These are phyloP conservation scores for Ceratitis capitata DNA, from an alignment of 1,140 invertebrate species.

Conservation along the genomic window DNA sequence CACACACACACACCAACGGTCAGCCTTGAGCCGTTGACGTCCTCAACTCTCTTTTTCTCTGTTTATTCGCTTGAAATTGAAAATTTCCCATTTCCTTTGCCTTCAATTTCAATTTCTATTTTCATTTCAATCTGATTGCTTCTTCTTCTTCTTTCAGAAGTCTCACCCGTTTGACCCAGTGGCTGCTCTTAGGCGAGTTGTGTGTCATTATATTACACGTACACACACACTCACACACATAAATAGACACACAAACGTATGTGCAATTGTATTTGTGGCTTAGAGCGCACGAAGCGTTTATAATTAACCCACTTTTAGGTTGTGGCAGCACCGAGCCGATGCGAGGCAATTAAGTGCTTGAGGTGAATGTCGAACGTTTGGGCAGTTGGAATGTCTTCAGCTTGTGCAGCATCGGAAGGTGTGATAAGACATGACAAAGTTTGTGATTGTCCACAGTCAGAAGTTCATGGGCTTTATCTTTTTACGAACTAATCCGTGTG, in stretches of 20 bases:
- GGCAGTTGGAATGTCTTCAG: too few relatives aligned
- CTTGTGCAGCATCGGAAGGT: too few relatives aligned
- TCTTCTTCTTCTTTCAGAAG: neutral
- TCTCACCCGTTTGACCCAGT: neutral
- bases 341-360: neutral
- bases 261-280: neutral
- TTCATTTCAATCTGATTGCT: neutral
- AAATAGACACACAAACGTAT: too few relatives aligned
- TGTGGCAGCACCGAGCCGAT: neutral
- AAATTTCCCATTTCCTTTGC: conserved; percentile 27
- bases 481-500: too few relatives aligned
- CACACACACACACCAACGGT: neutral
- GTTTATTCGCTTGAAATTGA: neutral
- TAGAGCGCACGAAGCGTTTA: neutral
- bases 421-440: too few relatives aligned
- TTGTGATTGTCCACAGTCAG: too few relatives aligned
- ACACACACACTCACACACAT: too few relatives aligned
- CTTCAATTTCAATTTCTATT: conserved; percentile 28
- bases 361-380: too few relatives aligned
- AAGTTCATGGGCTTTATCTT: too few relatives aligned
- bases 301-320: neutral
- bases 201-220: too few relatives aligned
- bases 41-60: neutral
- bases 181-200: neutral
- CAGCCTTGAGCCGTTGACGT: neutral